Evolutionary conservation across 92 coral and sea anemone genomes (phyloP).

Genomic region (Epizoanthus rinbou): DNA sequence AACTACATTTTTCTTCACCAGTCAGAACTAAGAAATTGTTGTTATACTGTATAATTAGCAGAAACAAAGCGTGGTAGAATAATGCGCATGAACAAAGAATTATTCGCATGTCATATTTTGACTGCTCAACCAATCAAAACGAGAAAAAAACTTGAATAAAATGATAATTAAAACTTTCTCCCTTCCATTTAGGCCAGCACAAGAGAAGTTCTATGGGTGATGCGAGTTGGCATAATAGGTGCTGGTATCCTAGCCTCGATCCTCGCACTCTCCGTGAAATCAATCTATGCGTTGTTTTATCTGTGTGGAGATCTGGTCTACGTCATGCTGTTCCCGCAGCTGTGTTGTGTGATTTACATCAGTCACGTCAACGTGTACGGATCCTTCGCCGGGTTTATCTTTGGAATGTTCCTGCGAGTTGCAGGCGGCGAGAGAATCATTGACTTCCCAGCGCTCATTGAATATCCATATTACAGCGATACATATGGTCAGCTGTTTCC

Average conservation of each 20-base stretch:
- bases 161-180: no score
- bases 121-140: no score
- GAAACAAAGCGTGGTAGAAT: no score
- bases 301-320: constrained; percentile 80
- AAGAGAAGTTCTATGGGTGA: constrained; percentile 78
- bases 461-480: constrained; percentile 72
- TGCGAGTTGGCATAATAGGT: constrained; percentile 76
- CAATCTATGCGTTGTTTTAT: constrained; percentile 79
- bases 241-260: constrained; percentile 78
- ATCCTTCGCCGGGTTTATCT: constrained; percentile 64
- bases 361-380: constrained; percentile 73
- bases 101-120: no score
- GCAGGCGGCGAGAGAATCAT: constrained; percentile 82
- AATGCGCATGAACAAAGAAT: no score
- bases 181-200: constrained; percentile 65
- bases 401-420: constrained; percentile 73
- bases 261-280: constrained; percentile 74
- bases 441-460: constrained; percentile 63
- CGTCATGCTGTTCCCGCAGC: constrained; percentile 90
- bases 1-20: no score
- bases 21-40: no score
- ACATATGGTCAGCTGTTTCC: constrained; percentile 45
- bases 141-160: no score
- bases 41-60: no score
- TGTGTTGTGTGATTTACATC: constrained; percentile 81